phyloP scores from a whole-genome alignment of 2,888 invertebrate species.

The Charanyca ferruginea region DNA sequence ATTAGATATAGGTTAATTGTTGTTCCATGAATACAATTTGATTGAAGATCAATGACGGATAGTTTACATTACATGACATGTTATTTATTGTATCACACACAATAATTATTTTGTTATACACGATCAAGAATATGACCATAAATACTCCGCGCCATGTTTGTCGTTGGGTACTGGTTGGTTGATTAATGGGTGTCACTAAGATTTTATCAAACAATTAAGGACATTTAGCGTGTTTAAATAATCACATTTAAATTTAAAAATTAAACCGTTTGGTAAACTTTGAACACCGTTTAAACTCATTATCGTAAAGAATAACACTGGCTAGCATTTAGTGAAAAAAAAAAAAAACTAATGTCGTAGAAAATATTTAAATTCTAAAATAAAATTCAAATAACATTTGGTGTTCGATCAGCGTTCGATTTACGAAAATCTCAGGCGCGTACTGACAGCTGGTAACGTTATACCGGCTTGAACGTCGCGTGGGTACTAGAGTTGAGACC shows the following conservation, averaged over 20 bases:
- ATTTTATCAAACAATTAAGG: slow-evolving; percentile 38
- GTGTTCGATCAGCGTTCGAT: slow-evolving; percentile 50
- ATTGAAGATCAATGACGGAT: slow-evolving; percentile 2
- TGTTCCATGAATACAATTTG: background rate
- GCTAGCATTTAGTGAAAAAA: slow-evolving; percentile 22
- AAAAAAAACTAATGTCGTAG: background rate
- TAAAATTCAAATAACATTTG: slow-evolving; percentile 38
- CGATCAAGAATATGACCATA: slow-evolving; percentile 59
- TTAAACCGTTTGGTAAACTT: too few species aligned
- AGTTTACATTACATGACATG: slow-evolving; percentile 35
- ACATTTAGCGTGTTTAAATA: slow-evolving; percentile 13
- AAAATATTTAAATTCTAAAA: background rate
- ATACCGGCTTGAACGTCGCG: slow-evolving; percentile 76
- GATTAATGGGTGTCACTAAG: slow-evolving; percentile 28
- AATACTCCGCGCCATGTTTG: slow-evolving; percentile 44
- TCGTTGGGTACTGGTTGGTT: slow-evolving; percentile 29
- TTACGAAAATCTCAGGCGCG: slow-evolving; percentile 62
- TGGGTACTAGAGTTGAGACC: slow-evolving; percentile 70
- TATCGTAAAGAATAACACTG: slow-evolving; percentile 45
- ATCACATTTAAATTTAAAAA: slow-evolving; percentile 17
- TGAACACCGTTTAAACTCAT: slow-evolving; percentile 24
- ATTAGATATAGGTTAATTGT: background rate
- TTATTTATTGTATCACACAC: slow-evolving; percentile 33
- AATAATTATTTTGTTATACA: slow-evolving; percentile 38
- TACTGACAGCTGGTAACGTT: slow-evolving; percentile 71